A percentile compares a stretch with the other conserved stretches of the same genome.
Conservation (phyloP, 2,797 vertebrate species). For the Scomberomorus guttatus region DNA sequence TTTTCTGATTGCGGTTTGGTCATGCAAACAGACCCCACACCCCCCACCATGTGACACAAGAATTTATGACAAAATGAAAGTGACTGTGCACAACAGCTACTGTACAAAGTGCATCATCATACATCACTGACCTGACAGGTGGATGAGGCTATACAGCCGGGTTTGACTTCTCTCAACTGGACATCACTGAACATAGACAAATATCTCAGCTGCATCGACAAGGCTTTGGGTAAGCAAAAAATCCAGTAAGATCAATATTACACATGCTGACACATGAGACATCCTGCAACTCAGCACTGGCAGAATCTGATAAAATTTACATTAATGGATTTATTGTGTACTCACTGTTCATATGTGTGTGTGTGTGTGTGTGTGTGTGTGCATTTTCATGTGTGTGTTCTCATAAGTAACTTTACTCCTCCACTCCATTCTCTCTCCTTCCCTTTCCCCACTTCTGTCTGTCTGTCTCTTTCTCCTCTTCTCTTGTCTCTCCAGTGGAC, state of each 20-base stretch:
- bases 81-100: not conserved
- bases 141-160: constrained; percentile 90
- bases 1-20: not conserved
- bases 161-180: constrained; percentile 92
- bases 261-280: constrained; percentile 10
- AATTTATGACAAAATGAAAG: not conserved
- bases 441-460: not conserved
- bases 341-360: not conserved
- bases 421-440: too few relatives aligned
- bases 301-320: constrained; percentile 20
- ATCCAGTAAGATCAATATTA: constrained; percentile 16
- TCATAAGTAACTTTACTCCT: not conserved
- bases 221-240: constrained; percentile 87
- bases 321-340: constrained; percentile 25
- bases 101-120: constrained; percentile 28
- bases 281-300: constrained; percentile 39
- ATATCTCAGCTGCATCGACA: constrained; percentile 86
- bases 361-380: too few relatives aligned
- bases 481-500: constrained; percentile 78
- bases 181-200: constrained; percentile 92
- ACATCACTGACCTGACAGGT: constrained; percentile 75
- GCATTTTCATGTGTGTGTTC: not conserved
- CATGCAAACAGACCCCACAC: too few relatives aligned
- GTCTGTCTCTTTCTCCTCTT: not conserved
- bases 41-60: not conserved